These are phyloP conservation scores for Dolichallabes microphthalmus DNA, from an alignment of 2,113 vertebrate species.

Conservation along the genomic window DNA sequence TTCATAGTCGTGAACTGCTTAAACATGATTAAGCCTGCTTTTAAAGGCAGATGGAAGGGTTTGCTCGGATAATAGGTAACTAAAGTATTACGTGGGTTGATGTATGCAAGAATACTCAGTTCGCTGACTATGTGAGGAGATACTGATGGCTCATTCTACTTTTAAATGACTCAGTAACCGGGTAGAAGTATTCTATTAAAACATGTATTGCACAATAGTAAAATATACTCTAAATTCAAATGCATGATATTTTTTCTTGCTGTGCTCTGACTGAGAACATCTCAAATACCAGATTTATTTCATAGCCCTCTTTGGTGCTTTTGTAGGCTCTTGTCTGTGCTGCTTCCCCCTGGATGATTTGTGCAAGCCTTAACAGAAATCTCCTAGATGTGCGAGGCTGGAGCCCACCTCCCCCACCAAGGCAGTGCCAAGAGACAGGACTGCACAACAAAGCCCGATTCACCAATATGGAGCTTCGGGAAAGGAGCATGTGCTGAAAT, in stretches of 20 bases:
- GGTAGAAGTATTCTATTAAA: not conserved
- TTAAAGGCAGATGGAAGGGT: conserved; percentile 26
- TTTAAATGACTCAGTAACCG: not conserved
- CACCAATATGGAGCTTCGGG: conserved; percentile 2
- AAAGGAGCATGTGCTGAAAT: conserved; percentile 3
- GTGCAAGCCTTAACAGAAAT: conserved; percentile 15
- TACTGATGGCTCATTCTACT: not conserved
- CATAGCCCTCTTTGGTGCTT: conserved; percentile 20
- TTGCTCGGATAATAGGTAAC: not conserved
- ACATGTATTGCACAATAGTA: too few species aligned
- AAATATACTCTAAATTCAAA: not conserved
- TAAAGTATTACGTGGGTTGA: not conserved
- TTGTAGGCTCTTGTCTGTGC: not conserved
- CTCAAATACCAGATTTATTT: not conserved
- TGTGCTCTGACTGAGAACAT: conserved; percentile 43
- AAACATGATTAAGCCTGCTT: conserved; percentile 44
- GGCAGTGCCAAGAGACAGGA: conserved; percentile 14
- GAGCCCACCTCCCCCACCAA: conserved; percentile 25
- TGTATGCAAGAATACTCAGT: not conserved
- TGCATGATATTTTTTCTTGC: conserved; percentile 37
- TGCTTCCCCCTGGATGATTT: not conserved
- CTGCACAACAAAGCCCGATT: conserved; percentile 39
- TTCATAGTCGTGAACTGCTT: conserved; percentile 15
- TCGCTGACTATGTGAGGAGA: conserved; percentile 27
- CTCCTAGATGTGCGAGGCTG: conserved; percentile 11